Percentiles rank a stretch among this genome's conserved stretches.
Evolutionary conservation across 2,797 vertebrate genomes (phyloP).

Genomic region (Rhincodon typus): DNA sequence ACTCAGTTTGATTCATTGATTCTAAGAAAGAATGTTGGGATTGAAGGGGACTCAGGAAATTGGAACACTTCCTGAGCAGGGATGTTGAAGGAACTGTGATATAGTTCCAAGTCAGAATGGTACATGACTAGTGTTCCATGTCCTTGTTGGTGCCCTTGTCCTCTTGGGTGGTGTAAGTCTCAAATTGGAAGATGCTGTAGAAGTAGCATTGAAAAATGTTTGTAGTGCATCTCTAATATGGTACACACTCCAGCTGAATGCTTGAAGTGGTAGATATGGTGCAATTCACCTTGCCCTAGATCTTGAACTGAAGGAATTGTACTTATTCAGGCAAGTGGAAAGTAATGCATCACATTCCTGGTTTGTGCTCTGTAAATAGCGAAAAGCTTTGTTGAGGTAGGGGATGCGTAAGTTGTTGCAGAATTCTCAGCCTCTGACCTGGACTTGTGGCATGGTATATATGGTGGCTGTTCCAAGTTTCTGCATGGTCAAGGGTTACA

Average conservation of each 20-base stretch:
- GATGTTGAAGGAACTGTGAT: background rate
- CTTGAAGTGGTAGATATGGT: background rate
- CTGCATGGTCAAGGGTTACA: background rate
- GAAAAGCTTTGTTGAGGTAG: background rate
- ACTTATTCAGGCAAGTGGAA: background rate
- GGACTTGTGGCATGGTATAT: background rate
- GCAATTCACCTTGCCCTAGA: background rate
- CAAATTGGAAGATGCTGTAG: background rate
- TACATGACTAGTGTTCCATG: background rate
- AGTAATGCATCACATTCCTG: background rate
- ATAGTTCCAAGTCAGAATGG: background rate
- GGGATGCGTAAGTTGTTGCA: background rate
- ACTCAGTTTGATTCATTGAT: background rate
- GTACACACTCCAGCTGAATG: background rate
- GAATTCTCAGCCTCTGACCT: background rate
- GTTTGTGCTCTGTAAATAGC: background rate
- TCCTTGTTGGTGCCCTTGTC: background rate
- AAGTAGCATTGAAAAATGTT: background rate
- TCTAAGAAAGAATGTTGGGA: background rate
- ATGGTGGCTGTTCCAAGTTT: background rate
- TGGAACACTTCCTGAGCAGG: background rate
- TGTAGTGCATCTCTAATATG: background rate
- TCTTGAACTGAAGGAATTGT: background rate
- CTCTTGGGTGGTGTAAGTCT: background rate
- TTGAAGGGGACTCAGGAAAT: background rate